phyloP scores from a whole-genome alignment of 2,797 vertebrate species.

The Aeoliscus strigatus region DNA sequence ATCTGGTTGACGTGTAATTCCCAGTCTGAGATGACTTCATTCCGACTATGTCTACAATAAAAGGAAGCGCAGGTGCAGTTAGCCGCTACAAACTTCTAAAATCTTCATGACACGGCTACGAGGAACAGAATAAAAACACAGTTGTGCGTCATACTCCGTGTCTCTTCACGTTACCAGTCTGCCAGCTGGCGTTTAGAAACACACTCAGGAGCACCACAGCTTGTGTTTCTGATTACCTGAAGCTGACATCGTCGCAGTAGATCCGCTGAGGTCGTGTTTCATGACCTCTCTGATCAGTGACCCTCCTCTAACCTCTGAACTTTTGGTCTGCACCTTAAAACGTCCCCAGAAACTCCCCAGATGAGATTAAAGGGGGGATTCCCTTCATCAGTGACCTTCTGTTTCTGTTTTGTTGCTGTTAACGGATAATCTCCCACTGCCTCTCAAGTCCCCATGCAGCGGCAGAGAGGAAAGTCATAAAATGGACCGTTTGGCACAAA shows the following conservation, averaged over 20 bases:
- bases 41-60: no score
- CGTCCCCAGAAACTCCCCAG: constrained; percentile 13
- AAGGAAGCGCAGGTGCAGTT: constrained; percentile 11
- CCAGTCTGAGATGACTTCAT: no score
- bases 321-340: constrained; percentile 23
- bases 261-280: constrained; percentile 11
- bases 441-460: constrained; percentile 47
- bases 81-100: constrained; percentile 20
- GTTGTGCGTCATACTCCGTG: no score
- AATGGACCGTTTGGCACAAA: constrained; percentile 67
- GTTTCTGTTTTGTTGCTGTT: constrained; percentile 37
- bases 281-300: constrained; percentile 19
- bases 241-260: constrained; percentile 15
- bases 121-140: no score
- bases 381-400: constrained; percentile 35
- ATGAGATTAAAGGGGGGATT: constrained; percentile 41
- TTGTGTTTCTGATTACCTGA: constrained; percentile 44
- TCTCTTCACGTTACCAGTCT: background rate
- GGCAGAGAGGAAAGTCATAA: constrained; percentile 54
- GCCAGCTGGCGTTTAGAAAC: constrained; percentile 3
- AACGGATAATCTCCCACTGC: constrained; percentile 35
- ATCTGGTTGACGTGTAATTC: no score
- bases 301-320: constrained; percentile 25
- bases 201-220: constrained; percentile 14
- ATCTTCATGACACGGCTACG: constrained; percentile 13